Percentiles rank a stretch among this genome's conserved stretches.
phyloP scores from a whole-genome alignment of 2,113 vertebrate genomes.

The Smithornis capensis region DNA sequence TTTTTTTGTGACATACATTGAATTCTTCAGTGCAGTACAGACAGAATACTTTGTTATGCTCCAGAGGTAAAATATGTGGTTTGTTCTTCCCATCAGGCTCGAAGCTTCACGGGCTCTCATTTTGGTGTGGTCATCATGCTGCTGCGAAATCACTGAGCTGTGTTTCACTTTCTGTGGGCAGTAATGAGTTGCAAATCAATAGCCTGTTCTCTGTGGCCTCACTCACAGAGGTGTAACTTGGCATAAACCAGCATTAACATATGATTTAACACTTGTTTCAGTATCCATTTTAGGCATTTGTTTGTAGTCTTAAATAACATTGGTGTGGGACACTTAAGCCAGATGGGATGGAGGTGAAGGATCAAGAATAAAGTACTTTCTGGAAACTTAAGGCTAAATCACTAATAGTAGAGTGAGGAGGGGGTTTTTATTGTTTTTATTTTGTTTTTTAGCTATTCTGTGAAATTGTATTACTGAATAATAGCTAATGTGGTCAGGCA shows the following conservation, averaged over 20 bases:
- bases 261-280: neutral
- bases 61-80: neutral
- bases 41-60: neutral
- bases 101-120: neutral
- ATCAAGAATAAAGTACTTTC: neutral
- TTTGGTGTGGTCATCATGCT: neutral
- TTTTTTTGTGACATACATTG: neutral
- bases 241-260: neutral
- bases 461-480: neutral
- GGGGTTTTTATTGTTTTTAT: neutral
- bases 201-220: neutral
- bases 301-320: neutral
- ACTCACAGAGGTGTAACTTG: neutral
- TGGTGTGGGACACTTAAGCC: neutral
- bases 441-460: neutral
- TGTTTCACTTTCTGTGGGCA: neutral
- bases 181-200: conserved; percentile 23
- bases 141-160: neutral
- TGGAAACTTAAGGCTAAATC: neutral
- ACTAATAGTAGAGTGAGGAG: neutral
- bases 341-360: neutral
- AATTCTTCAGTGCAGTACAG: neutral
- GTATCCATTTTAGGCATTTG: neutral
- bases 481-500: neutral
- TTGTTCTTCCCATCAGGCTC: neutral